Evolutionary conservation across 2,113 vertebrate species (phyloP), one percentile per base, ranked within the genome.

Genomic region (Zeus faber): DNA sequence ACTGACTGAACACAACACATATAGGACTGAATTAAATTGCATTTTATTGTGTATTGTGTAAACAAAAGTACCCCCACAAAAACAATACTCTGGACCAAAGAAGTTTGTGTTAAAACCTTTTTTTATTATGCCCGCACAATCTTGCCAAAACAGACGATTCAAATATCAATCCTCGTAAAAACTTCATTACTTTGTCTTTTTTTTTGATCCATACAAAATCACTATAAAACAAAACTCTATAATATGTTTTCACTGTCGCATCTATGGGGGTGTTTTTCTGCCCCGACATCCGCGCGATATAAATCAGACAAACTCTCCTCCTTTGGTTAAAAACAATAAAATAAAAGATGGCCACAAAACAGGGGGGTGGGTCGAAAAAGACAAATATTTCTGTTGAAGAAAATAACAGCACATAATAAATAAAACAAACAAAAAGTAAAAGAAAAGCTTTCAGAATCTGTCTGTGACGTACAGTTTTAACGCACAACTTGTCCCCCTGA

Each of bases 141-240:
- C 67, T 84, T 54, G 62, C 79, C 79, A 81, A 82, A 71, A 37
- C 65, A 77, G 59, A 61, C 74, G 73, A 70, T 82, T 77, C 85
- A 79, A 66, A 80, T 81, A 82, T 76, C 77, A 85, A 86, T 85
- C 82, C 72, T 57, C 59, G 67, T 10, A 48, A 31, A 58, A n/a
- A n/a, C n/a, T n/a, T n/a, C n/a, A 52, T 61, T 59, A 54, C 45
- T 67, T 62, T 72, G 66, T 79, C 62, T 76, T 68, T 41, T 65
- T 56, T 56, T 77, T 74, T 49, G 65, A 76, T 77, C 74, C 72
- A 88, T 87, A 89, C 50, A 89, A 88, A 89, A 85, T 79, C 76
- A 82, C 83, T 86, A 88, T 67, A 88, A 88, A 88, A 88, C 67
- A 65, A 77, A 74, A 84, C 84, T 74, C 81, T 72, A 50, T 64